phyloP scores from a whole-genome alignment of 1,140 invertebrate species.

The Bombus polaris region DNA sequence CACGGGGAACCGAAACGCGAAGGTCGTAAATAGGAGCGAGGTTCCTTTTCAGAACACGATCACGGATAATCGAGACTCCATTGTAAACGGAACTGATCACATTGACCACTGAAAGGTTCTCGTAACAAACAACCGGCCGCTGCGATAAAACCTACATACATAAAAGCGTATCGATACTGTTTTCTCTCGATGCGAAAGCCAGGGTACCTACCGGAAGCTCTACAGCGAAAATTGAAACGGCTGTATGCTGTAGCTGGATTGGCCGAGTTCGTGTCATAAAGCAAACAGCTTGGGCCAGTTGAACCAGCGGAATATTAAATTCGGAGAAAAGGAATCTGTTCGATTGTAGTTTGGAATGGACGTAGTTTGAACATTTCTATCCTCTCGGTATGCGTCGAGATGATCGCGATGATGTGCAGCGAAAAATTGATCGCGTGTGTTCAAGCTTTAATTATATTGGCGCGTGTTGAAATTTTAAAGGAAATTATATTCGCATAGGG shows the following conservation, averaged over 20 bases:
- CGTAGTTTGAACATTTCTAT: no score
- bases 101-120: constrained; percentile 3
- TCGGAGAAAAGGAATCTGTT: not conserved
- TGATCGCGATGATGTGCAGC: no score
- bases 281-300: not conserved
- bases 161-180: not conserved
- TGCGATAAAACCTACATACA: not conserved
- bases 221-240: not conserved
- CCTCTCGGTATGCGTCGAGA: no score
- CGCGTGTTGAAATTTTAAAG: no score
- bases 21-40: not conserved
- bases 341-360: not conserved
- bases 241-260: not conserved
- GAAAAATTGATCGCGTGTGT: no score
- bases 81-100: constrained; percentile 2
- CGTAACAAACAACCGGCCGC: not conserved
- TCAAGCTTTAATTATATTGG: no score
- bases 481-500: no score
- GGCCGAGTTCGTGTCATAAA: not conserved
- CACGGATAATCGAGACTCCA: not conserved
- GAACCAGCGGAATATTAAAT: not conserved
- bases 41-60: not conserved
- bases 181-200: not conserved
- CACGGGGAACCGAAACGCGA: not conserved
- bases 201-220: not conserved